Evolutionary conservation across 2,888 invertebrate species (phyloP), one percentile per base, ranked within the genome.

Genomic region (Maniola hyperantus): DNA sequence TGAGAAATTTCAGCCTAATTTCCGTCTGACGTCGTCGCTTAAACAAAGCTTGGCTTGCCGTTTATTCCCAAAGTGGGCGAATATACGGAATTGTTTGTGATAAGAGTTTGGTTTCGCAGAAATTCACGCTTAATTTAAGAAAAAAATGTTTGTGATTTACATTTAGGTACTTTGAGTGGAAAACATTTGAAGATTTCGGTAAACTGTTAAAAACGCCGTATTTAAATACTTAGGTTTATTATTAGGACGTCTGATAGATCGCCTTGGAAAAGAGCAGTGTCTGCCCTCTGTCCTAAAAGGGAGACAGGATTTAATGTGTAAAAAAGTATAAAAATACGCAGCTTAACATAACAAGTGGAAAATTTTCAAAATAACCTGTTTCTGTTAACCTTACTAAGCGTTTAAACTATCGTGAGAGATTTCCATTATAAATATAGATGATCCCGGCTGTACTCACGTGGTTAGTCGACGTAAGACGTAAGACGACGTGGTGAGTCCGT

Each of bases 301-400:
- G 26, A 4, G 26, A 26, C 4, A 26, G 26, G 26, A 26, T n/a
- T n/a, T n/a, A n/a, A n/a, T n/a, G n/a, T n/a, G n/a, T n/a, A n/a
- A n/a, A n/a, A 26, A 26, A 26, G 26, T 26, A 26, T 26, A 26
- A 26, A 26, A 26, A 26, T 26, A 26, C n/a, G n/a, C 26, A 26
- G 26, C 26, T 26, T 26, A 26, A 26, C 26, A 26, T 26, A 26
- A 26, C 26, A 26, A 26, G 26, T 26, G 26, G 26, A 26, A 26
- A 26, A 26, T 26, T 26, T 4, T 4, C 26, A 26, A 26, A 70
- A 73, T 76, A 75, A 96, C 95, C 94, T 97, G 97, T 89, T 98
- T n/a, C n/a, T n/a, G n/a, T n/a, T n/a, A n/a, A n/a, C n/a, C n/a
- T n/a, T n/a, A n/a, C n/a, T n/a, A n/a, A n/a, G n/a, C n/a, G n/a